Conservation (phyloP, 2,797 vertebrate species). For the Gorsachius magnificus region DNA sequence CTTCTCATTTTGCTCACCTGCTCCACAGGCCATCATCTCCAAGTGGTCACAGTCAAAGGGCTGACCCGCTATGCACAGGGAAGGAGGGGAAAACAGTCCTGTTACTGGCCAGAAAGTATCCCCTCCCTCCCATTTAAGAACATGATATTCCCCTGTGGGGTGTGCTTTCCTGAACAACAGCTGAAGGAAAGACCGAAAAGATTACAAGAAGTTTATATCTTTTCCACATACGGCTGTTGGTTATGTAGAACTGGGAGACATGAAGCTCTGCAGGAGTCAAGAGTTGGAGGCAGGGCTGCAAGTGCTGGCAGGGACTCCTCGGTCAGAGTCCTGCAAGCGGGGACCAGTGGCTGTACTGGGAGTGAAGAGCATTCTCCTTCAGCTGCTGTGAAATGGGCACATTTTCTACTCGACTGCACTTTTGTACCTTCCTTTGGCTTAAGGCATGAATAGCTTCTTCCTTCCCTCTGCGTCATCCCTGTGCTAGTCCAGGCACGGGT, state of each 20-base stretch:
- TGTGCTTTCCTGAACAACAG: background rate
- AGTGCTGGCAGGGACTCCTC: background rate
- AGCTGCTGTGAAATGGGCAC: background rate
- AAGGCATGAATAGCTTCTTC: background rate
- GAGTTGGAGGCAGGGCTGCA: background rate
- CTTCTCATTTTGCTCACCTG: background rate
- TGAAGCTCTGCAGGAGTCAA: background rate
- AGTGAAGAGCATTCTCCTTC: background rate
- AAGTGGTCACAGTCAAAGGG: background rate
- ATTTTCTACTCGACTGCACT: background rate
- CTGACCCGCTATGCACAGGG: background rate
- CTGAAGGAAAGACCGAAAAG: background rate
- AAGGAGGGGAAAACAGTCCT: background rate
- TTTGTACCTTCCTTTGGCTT: background rate
- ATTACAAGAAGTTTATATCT: background rate
- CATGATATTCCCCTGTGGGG: accelerated
- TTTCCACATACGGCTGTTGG: background rate
- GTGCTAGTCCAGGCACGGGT: background rate
- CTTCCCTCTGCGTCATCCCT: background rate
- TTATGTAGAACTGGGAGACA: background rate
- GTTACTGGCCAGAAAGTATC: background rate
- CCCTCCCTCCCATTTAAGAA: background rate
- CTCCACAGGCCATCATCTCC: background rate
- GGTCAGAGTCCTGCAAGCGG: background rate
- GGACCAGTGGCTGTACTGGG: background rate